phyloP scores from a whole-genome alignment of 30 jellyfish, hydroid and myxozoan species.

The Cassiopea andromeda region DNA sequence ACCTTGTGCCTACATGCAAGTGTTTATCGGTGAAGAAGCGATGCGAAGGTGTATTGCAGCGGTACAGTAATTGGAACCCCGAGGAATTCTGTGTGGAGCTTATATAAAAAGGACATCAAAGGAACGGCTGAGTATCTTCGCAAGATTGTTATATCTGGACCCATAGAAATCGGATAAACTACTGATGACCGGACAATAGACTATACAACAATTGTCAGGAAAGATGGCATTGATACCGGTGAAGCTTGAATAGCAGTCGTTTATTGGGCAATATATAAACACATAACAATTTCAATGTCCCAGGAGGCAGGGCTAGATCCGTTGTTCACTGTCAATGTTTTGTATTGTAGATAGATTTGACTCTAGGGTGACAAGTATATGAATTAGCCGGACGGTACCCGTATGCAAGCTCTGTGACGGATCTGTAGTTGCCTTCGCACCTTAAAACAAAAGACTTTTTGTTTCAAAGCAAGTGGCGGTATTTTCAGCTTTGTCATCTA shows the following conservation, averaged over 20 bases:
- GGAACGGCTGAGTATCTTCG: not conserved
- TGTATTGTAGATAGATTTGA: constrained; percentile 30
- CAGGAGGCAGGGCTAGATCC: constrained; percentile 6
- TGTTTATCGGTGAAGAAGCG: constrained; percentile 3
- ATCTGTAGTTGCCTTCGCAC: constrained; percentile 47
- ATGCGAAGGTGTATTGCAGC: not conserved
- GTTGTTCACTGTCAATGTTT: not conserved
- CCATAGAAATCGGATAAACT: constrained; percentile 27
- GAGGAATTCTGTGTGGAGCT: not conserved
- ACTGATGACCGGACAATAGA: not conserved
- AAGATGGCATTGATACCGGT: not conserved
- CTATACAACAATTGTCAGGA: constrained; percentile 28
- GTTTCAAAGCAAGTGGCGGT: constrained; percentile 58
- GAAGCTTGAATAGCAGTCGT: constrained; percentile 1
- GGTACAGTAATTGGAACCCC: constrained; percentile 4
- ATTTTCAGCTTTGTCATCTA: constrained; percentile 2
- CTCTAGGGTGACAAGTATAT: constrained; percentile 50
- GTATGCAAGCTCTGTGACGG: constrained; percentile 17
- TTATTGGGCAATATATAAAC: constrained; percentile 14
- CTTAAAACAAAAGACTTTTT: constrained; percentile 56
- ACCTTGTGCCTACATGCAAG: constrained; percentile 37
- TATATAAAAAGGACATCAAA: constrained; percentile 4
- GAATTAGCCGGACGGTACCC: constrained; percentile 4
- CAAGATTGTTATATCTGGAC: not conserved
- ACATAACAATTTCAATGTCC: constrained; percentile 30